Percentiles rank a stretch among this genome's conserved stretches.
Conservation (phyloP, 2,797 vertebrate genomes). For the Squalus acanthias region DNA sequence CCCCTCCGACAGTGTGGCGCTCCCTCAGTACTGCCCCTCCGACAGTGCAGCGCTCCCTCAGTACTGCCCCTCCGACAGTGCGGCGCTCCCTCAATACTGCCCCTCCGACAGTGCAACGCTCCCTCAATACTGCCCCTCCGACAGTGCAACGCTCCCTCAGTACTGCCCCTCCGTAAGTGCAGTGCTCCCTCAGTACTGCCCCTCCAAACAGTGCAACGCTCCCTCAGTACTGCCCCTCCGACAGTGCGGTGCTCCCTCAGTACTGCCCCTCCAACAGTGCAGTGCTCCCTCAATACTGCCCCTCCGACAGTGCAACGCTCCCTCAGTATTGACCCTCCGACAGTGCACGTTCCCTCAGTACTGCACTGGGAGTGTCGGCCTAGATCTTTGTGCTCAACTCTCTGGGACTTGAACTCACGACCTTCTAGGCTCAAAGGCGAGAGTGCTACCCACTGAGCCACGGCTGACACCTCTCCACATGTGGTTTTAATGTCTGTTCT, state of each 20-base stretch:
- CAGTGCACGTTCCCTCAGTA: not conserved
- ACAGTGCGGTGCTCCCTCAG: not conserved
- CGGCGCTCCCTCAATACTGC: too few species aligned
- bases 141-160: not conserved
- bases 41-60: too few species aligned
- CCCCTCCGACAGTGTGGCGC: not conserved
- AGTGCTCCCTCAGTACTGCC: not conserved
- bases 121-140: not conserved
- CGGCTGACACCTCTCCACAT: not conserved
- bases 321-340: not conserved
- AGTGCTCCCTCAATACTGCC: not conserved
- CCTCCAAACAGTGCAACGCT: not conserved
- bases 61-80: too few species aligned
- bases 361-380: not conserved
- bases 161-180: not conserved
- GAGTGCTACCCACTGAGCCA: not conserved
- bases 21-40: too few species aligned
- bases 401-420: not conserved
- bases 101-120: too few species aligned
- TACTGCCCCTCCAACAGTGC: not conserved
- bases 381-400: not conserved
- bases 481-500: not conserved
- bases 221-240: not conserved
- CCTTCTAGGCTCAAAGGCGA: not conserved
- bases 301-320: not conserved